These are phyloP conservation scores for Alviniconcha marisindica DNA, from an alignment of 1,140 invertebrate species.

Conservation along the genomic window DNA sequence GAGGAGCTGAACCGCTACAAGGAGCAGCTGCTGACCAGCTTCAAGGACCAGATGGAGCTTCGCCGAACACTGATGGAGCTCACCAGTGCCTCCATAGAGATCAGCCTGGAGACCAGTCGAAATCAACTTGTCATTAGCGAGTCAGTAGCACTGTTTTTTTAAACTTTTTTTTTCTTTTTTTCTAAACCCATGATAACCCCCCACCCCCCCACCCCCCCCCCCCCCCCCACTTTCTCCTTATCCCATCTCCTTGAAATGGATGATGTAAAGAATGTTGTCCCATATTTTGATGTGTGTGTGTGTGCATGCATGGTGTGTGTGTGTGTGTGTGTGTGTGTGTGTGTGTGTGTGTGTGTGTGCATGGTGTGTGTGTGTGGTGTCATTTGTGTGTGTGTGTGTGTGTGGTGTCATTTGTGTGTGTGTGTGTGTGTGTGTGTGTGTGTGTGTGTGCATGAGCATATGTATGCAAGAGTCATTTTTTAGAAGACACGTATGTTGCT, in stretches of 20 bases:
- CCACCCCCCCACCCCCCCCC: too few relatives aligned
- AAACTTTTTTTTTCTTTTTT: not conserved
- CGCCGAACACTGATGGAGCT: constrained; percentile 89
- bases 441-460: too few relatives aligned
- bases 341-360: not conserved
- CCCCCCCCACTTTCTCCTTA: too few relatives aligned
- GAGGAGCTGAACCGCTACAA: constrained; percentile 82
- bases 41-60: constrained; percentile 93
- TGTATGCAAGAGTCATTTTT: too few relatives aligned
- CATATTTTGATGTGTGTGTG: not conserved
- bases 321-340: not conserved
- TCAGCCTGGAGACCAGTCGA: constrained; percentile 88
- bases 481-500: too few relatives aligned
- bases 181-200: too few relatives aligned
- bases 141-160: constrained; percentile 58
- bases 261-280: too few relatives aligned
- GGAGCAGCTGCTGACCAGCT: constrained; percentile 90
- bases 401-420: too few relatives aligned
- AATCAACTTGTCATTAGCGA: constrained; percentile 91
- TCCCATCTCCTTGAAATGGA: too few relatives aligned
- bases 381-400: too few relatives aligned
- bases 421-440: too few relatives aligned
- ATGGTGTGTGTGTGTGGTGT: not conserved
- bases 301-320: not conserved
- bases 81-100: constrained; percentile 87